phyloP scores from a whole-genome alignment of 2,888 invertebrate genomes.

The Baronia brevicornis region DNA sequence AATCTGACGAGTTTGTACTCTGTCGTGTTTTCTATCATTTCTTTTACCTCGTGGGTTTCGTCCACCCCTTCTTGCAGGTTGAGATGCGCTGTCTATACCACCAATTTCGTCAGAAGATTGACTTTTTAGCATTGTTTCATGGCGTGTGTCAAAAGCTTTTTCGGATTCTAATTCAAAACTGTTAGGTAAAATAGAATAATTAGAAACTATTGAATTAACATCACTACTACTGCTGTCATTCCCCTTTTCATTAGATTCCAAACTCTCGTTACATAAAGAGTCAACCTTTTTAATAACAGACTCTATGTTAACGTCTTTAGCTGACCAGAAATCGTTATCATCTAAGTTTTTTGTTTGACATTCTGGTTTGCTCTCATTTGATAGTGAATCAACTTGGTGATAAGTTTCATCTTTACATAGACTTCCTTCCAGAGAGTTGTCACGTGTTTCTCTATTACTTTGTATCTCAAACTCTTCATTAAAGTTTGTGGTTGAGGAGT shows the following conservation, averaged over 20 bases:
- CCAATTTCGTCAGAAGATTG: slow-evolving; percentile 27
- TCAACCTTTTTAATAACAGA: slow-evolving; percentile 88
- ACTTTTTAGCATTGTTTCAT: slow-evolving; percentile 25
- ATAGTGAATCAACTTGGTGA: slow-evolving; percentile 2
- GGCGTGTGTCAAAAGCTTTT: slow-evolving; percentile 22
- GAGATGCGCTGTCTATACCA: slow-evolving; percentile 26
- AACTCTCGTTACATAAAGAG: slow-evolving; percentile 74
- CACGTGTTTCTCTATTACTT: too few species aligned
- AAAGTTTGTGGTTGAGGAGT: too few species aligned
- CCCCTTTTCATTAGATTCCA: slow-evolving; percentile 33
- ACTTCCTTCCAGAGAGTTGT: too few species aligned
- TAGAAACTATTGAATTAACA: slow-evolving; percentile 11
- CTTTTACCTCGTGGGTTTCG: slow-evolving; percentile 59
- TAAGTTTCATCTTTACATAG: slow-evolving; percentile 16
- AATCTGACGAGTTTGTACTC: slow-evolving; percentile 66
- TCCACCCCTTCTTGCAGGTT: slow-evolving; percentile 52
- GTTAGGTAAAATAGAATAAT: slow-evolving; percentile 10
- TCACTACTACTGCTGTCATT: slow-evolving; percentile 17
- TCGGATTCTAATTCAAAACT: slow-evolving; percentile 8
- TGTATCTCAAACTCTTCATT: too few species aligned
- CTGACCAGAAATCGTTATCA: slow-evolving; percentile 85
- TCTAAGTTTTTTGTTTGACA: slow-evolving; percentile 73
- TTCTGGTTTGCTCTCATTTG: slow-evolving; percentile 18
- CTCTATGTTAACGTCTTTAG: slow-evolving; percentile 86
- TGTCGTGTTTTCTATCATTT: slow-evolving; percentile 48